These are phyloP conservation scores for Embiotoca jacksoni DNA, from an alignment of 2,113 vertebrate genomes.

Conservation along the genomic window DNA sequence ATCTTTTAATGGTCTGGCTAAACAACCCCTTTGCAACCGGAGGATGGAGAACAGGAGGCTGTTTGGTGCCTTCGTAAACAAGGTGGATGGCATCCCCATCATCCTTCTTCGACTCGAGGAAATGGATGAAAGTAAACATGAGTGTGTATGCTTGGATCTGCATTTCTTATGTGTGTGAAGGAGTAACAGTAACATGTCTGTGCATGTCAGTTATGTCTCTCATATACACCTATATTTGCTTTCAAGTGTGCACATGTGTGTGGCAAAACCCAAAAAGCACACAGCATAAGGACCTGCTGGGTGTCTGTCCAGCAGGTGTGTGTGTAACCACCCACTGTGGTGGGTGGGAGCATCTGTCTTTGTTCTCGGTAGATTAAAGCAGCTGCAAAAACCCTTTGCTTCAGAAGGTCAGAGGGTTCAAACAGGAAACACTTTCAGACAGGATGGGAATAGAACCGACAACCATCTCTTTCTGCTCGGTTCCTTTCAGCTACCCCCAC, in stretches of 20 bases:
- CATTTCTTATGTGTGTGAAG: too few relatives aligned
- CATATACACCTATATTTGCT: too few relatives aligned
- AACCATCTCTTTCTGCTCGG: slow-evolving; percentile 21
- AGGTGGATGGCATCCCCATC: too few relatives aligned
- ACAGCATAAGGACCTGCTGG: background rate
- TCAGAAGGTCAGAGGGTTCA: slow-evolving; percentile 56
- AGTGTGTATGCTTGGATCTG: too few relatives aligned
- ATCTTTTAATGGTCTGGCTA: too few relatives aligned
- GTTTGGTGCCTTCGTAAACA: too few relatives aligned
- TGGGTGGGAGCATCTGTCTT: slow-evolving; percentile 15
- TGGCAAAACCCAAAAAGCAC: background rate
- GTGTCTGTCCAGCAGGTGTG: background rate
- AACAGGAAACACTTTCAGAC: slow-evolving; percentile 33
- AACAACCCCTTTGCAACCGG: too few relatives aligned
- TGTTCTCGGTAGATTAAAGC: slow-evolving; percentile 60
- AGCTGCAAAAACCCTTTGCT: slow-evolving; percentile 25
- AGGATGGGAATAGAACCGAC: slow-evolving; percentile 27
- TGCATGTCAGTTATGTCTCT: too few relatives aligned
- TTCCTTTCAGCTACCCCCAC: slow-evolving; percentile 7
- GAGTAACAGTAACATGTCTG: too few relatives aligned
- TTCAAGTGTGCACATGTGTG: background rate
- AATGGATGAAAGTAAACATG: too few relatives aligned
- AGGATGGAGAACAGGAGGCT: too few relatives aligned
- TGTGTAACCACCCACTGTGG: slow-evolving; percentile 42
- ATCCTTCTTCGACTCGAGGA: too few relatives aligned